Conservation (phyloP, 2,888 invertebrate species). For the Nomada goodeniana region DNA sequence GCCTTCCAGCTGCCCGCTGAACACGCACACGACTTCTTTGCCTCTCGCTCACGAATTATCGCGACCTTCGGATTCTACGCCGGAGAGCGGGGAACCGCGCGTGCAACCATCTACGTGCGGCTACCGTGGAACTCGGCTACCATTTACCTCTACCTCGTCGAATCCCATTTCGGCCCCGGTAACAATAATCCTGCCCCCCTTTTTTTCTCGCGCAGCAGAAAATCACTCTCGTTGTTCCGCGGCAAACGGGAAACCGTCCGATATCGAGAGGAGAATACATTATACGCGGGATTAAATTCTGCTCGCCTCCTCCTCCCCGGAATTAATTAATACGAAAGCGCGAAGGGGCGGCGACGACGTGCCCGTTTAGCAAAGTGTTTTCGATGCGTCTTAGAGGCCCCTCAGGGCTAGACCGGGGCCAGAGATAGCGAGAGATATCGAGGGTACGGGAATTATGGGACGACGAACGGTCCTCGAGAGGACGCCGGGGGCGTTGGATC, state of each 20-base stretch:
- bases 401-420: slow-evolving; percentile 38
- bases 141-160: too few relatives aligned
- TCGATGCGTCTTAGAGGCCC: slow-evolving; percentile 57
- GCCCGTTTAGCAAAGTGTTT: slow-evolving; percentile 56
- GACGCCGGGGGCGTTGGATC: slow-evolving; percentile 70
- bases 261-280: neutral
- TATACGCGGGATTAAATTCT: neutral
- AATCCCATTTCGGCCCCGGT: too few relatives aligned
- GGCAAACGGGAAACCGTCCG: neutral
- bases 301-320: neutral
- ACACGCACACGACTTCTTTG: slow-evolving; percentile 57
- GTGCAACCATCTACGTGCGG: slow-evolving; percentile 14
- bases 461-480: slow-evolving; percentile 62
- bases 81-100: slow-evolving; percentile 57
- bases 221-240: too few relatives aligned
- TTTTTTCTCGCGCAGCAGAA: too few relatives aligned
- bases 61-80: slow-evolving; percentile 67
- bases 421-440: slow-evolving; percentile 60
- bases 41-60: slow-evolving; percentile 71
- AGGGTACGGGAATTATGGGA: slow-evolving; percentile 66
- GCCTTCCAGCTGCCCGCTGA: slow-evolving; percentile 74
- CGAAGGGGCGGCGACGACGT: neutral
- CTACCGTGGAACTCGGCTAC: too few relatives aligned
- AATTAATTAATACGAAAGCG: slow-evolving; percentile 55
- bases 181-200: too few relatives aligned